phyloP scores from a whole-genome alignment of 2,797 vertebrate genomes.

The Sebastes goodei region DNA sequence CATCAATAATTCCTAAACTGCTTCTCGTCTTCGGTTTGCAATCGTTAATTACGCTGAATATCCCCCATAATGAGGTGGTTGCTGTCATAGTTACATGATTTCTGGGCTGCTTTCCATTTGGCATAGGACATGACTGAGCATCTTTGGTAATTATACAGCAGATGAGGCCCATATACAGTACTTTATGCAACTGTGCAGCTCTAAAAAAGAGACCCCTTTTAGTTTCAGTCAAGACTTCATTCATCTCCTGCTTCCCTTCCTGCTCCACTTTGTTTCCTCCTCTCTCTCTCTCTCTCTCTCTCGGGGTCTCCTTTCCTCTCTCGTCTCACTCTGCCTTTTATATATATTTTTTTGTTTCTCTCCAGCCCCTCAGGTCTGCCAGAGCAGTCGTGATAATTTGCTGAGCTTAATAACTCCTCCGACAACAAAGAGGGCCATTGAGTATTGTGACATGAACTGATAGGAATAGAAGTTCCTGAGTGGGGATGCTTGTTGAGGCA shows the following conservation, averaged over 20 bases:
- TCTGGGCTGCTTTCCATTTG: constrained; percentile 72
- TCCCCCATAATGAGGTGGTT: constrained; percentile 58
- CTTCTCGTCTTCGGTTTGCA: constrained; percentile 42
- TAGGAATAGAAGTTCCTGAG: constrained; percentile 63
- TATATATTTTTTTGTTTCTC: constrained; percentile 5
- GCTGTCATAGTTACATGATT: constrained; percentile 63
- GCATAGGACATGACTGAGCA: constrained; percentile 43
- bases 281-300: constrained; percentile 14
- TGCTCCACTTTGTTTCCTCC: constrained; percentile 30
- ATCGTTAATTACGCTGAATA: constrained; percentile 55
- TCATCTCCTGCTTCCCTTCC: constrained; percentile 29
- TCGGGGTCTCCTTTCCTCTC: background rate
- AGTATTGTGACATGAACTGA: constrained; percentile 74
- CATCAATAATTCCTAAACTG: constrained; percentile 41
- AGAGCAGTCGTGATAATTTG: constrained; percentile 60
- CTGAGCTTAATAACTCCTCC: constrained; percentile 60
- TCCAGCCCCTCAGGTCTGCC: constrained; percentile 28
- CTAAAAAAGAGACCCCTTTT: constrained; percentile 24
- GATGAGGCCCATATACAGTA: constrained; percentile 33
- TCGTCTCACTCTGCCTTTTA: constrained; percentile 5
- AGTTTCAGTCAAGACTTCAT: constrained; percentile 33
- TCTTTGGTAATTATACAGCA: constrained; percentile 55
- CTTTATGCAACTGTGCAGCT: constrained; percentile 32
- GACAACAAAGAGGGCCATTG: constrained; percentile 73
- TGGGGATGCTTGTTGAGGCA: constrained; percentile 64